A percentile compares a stretch with the other conserved stretches of the same genome.
Conservation (phyloP, 2,888 invertebrate genomes). For the Oeneis ivallda region DNA sequence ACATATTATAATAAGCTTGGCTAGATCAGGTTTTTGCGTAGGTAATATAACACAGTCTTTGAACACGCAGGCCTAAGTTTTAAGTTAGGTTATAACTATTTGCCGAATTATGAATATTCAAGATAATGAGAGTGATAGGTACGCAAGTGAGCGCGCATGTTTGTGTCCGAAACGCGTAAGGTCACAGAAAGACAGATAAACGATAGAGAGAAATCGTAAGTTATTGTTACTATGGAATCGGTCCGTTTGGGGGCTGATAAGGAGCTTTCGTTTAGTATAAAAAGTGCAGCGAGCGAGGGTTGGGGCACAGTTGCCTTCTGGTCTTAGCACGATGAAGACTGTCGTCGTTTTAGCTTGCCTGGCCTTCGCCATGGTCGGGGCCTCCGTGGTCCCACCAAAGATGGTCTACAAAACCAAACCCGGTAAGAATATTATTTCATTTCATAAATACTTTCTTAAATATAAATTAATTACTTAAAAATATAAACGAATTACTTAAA, state of each 20-base stretch:
- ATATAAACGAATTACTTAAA: too few relatives aligned
- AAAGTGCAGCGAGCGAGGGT: conserved; percentile 31
- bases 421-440: conserved; percentile 35
- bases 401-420: conserved; percentile 44
- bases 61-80: background rate
- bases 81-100: background rate
- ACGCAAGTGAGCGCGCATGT: conserved; percentile 1
- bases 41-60: background rate
- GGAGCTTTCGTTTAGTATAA: conserved; percentile 42
- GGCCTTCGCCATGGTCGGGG: conserved; percentile 59
- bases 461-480: too few relatives aligned
- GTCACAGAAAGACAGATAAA: conserved; percentile 33
- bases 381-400: conserved; percentile 45
- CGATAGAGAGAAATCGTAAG: conserved; percentile 37
- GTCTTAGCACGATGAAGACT: conserved; percentile 70
- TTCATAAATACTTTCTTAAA: background rate
- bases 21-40: too few relatives aligned
- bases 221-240: conserved; percentile 35
- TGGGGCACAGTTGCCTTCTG: conserved; percentile 60
- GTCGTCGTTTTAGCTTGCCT: conserved; percentile 68
- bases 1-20: too few relatives aligned
- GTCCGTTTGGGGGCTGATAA: conserved; percentile 38
- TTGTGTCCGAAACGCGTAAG: conserved; percentile 28
- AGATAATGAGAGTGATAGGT: background rate
- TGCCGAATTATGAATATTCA: background rate